Evolutionary conservation across 2,888 invertebrate genomes (phyloP).

Genomic region (Tetheella fluctuosa): DNA sequence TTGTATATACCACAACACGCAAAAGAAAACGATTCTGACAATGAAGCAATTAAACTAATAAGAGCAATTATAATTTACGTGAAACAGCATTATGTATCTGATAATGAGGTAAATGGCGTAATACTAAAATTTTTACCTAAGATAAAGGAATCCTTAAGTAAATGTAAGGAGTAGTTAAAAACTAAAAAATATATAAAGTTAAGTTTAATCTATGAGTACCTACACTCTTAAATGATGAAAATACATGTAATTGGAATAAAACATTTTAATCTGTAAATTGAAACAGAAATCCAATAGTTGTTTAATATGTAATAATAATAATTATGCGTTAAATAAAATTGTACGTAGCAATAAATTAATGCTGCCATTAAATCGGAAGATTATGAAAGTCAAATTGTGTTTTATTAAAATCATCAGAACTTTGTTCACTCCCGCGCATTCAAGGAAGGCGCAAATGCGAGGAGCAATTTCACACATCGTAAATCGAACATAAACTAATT

Average conservation of each 20-base stretch:
- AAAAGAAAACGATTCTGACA: background rate
- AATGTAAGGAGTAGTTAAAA: background rate
- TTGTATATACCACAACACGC: background rate
- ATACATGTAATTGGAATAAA: background rate
- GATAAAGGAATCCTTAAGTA: background rate
- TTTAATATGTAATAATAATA: background rate
- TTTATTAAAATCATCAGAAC: background rate
- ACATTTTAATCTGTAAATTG: background rate
- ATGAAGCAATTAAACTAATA: background rate
- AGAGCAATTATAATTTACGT: background rate
- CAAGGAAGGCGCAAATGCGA: background rate
- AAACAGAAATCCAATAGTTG: background rate
- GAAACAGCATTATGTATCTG: background rate
- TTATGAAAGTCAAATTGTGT: background rate
- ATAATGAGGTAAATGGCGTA: background rate
- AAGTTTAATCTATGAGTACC: background rate
- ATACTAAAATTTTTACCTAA: background rate
- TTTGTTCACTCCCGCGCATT: background rate
- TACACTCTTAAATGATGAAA: background rate
- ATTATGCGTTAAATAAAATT: background rate
- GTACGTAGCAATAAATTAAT: background rate
- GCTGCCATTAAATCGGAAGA: background rate
- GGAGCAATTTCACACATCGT: constrained; percentile 3
- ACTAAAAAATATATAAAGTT: background rate
- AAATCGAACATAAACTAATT: background rate